These are phyloP conservation scores for Cosmia trapezina DNA, from an alignment of 2,888 invertebrate genomes.

Conservation along the genomic window DNA sequence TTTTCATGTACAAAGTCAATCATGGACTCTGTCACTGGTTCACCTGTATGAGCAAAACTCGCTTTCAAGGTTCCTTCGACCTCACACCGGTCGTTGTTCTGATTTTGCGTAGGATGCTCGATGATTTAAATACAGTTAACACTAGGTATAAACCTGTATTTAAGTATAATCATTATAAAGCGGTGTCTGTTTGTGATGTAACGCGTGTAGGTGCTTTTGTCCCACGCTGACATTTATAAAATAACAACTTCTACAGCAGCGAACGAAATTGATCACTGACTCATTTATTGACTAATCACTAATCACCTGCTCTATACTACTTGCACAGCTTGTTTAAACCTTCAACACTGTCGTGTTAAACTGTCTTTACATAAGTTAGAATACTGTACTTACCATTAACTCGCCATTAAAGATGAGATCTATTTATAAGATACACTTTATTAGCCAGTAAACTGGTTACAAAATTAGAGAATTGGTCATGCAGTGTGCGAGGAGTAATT, in stretches of 20 bases:
- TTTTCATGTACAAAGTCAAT: conserved; percentile 32
- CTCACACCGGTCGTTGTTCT: conserved; percentile 71
- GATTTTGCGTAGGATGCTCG: conserved; percentile 69
- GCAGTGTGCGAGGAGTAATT: conserved; percentile 74
- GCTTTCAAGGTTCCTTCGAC: conserved; percentile 70
- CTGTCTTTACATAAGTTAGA: conserved; percentile 51
- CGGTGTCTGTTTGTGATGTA: conserved; percentile 59
- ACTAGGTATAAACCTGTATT: conserved; percentile 50
- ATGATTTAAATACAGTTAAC: conserved; percentile 65
- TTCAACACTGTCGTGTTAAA: conserved; percentile 42
- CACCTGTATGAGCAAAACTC: conserved; percentile 66
- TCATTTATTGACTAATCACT: conserved; percentile 55
- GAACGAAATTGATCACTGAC: conserved; percentile 51
- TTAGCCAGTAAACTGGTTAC: conserved; percentile 69
- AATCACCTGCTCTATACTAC: conserved; percentile 53
- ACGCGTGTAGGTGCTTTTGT: conserved; percentile 61
- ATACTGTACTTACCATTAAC: conserved; percentile 37
- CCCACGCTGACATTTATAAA: conserved; percentile 61
- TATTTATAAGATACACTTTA: conserved; percentile 66
- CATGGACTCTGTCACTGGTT: conserved; percentile 55
- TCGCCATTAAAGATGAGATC: conserved; percentile 65
- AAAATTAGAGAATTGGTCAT: conserved; percentile 89
- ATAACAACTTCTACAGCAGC: conserved; percentile 39
- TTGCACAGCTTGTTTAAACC: conserved; percentile 46
- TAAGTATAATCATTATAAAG: conserved; percentile 54